Percentiles rank a stretch among this genome's conserved stretches.
Evolutionary conservation across 2,113 vertebrate species (phyloP).

Genomic region (Morone chrysops): DNA sequence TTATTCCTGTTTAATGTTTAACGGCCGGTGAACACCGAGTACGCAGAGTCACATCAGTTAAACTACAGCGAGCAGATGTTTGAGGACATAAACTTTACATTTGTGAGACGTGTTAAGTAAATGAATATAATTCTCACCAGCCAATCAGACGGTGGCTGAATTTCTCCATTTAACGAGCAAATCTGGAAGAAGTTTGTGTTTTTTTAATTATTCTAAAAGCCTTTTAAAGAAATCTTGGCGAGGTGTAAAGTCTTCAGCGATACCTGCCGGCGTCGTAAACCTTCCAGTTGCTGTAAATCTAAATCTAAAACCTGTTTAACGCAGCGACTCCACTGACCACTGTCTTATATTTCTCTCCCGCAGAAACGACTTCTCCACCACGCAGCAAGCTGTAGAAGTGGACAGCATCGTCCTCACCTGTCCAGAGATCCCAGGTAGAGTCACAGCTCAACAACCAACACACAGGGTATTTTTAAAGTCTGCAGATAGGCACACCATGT

Average conservation of each 20-base stretch:
- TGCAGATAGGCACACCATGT: background rate
- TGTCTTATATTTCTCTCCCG: conserved; percentile 47
- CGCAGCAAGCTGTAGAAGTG: conserved; percentile 85
- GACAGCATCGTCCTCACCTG: conserved; percentile 89
- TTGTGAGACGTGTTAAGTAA: too few species aligned
- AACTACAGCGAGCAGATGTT: background rate
- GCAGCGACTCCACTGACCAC: background rate
- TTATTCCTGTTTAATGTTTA: too few species aligned
- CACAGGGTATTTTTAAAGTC: background rate
- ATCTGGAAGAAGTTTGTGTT: too few species aligned
- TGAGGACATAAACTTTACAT: too few species aligned
- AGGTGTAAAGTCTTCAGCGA: background rate
- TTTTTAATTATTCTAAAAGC: too few species aligned
- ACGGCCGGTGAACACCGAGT: too few species aligned
- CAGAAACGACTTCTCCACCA: conserved; percentile 89
- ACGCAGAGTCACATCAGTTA: too few species aligned
- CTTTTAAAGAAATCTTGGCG: too few species aligned
- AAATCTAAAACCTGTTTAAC: background rate
- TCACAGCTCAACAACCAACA: conserved; percentile 31
- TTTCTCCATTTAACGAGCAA: background rate
- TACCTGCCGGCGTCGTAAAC: background rate
- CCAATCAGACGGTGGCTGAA: background rate
- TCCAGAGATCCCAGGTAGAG: conserved; percentile 86
- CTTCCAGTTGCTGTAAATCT: background rate
- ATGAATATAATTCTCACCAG: background rate